Evolutionary conservation across 1,140 invertebrate genomes (phyloP).

Genomic region (Neodiprion lecontei): DNA sequence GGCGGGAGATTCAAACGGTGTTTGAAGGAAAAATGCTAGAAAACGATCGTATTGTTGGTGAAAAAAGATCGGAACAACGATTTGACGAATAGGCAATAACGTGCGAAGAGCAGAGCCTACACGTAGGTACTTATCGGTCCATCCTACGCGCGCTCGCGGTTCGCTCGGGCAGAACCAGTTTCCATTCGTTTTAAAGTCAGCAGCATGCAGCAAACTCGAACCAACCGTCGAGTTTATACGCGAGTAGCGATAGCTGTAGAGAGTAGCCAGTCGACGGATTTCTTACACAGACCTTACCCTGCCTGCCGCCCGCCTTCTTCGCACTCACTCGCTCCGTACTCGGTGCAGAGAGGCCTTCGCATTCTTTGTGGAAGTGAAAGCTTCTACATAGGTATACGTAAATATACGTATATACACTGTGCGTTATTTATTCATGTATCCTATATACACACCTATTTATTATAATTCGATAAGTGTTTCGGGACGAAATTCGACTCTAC

Average conservation of each 20-base stretch:
- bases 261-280: neutral
- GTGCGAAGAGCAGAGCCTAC: too few relatives aligned
- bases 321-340: slow-evolving; percentile 18
- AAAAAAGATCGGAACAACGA: too few relatives aligned
- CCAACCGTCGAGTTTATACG: neutral
- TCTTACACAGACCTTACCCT: neutral
- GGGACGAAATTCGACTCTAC: too few relatives aligned
- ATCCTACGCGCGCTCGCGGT: slow-evolving; percentile 24
- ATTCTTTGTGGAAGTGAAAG: slow-evolving; percentile 46
- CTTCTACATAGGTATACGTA: neutral
- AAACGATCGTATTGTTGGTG: too few relatives aligned
- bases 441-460: too few relatives aligned
- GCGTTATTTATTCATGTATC: neutral
- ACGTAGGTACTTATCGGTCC: too few relatives aligned
- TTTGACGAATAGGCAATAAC: too few relatives aligned
- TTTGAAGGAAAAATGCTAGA: too few relatives aligned
- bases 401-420: neutral
- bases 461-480: too few relatives aligned
- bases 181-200: slow-evolving; percentile 43
- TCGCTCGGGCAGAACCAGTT: slow-evolving; percentile 38
- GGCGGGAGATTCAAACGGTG: too few relatives aligned
- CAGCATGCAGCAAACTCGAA: slow-evolving; percentile 2
- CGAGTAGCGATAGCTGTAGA: neutral
- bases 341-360: slow-evolving; percentile 48
- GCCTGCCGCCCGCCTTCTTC: slow-evolving; percentile 11